A percentile compares a stretch with the other conserved stretches of the same genome.
These are phyloP conservation scores for Nasua narica DNA, from an alignment of 2,797 vertebrate genomes.

Conservation along the genomic window DNA sequence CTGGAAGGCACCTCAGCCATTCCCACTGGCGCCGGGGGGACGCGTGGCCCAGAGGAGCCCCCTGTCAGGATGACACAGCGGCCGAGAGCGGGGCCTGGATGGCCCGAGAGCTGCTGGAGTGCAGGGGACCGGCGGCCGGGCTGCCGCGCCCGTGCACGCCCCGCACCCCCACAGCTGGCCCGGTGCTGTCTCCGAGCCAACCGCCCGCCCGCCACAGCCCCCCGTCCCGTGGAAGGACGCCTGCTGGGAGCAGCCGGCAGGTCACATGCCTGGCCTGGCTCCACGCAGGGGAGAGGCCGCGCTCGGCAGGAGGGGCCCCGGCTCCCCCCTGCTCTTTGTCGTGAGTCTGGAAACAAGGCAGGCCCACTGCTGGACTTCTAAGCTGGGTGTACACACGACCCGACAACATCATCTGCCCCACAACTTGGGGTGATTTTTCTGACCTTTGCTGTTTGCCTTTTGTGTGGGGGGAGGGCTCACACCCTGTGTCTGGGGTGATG, in stretches of 20 bases:
- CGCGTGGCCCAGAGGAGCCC: background rate
- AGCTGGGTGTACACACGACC: fast-evolving
- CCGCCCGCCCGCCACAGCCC: background rate
- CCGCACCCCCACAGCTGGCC: background rate
- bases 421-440: background rate
- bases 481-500: background rate
- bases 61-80: background rate
- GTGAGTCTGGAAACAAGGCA: background rate
- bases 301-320: background rate
- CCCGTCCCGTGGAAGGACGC: background rate
- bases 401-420: background rate
- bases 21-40: background rate
- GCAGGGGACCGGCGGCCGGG: background rate
- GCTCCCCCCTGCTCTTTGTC: background rate
- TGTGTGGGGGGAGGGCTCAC: background rate
- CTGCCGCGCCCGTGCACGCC: background rate
- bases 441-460: background rate
- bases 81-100: background rate
- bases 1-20: background rate
- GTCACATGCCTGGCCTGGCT: background rate
- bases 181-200: background rate
- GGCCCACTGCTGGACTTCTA: background rate
- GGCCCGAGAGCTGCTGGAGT: background rate
- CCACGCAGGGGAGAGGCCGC: background rate
- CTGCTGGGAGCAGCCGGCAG: background rate